Base-by-base conservation (phyloP, 1,140 invertebrate species). In the Euglossa dilemma region DNA sequence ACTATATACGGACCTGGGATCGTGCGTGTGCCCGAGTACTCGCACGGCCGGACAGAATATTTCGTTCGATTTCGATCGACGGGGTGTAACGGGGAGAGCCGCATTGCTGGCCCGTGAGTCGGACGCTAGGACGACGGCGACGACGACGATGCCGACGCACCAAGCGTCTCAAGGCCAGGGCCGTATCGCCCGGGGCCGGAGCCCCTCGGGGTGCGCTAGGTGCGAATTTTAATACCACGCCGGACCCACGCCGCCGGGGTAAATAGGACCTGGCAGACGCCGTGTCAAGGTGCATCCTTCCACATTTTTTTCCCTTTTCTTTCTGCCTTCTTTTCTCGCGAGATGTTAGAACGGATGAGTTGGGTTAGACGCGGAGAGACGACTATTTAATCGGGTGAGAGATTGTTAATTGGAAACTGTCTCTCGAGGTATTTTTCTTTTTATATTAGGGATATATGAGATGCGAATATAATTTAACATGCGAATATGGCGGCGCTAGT, bases 21-120 rank as follows among this genome's bases (percentile, higher is more conserved):
- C 45, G 47, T 47, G 36, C n/a, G 12, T 45, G n/a, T 67, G 43
- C 43, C 47, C 47, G 25, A 64, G 28, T 74, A 70, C 54, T 20
- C 67, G 61, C 54, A 56, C 54, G 52, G 23, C 50, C 6, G 8
- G 71, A 50, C 87, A 84, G 86, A 84, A 92, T 91, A 91, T 90
- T 93, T 92, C 91, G 92, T 91, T 93, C 89, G 91, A 92, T 92
- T 92, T 92, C 90, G 89, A 93, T 92, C 92, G 82, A 74, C 89
- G 87, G 87, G 89, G 90, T 91, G 91, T 78, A 80, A 87, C 56
- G 78, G 59, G 86, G 88, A 91, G 92, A 92, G 91, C 91, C 90
- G 91, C 93, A 93, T 93, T 93, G 92, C 93, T 93, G 86, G 87
- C 81, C 87, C 88, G 86, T 93, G 91, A 93, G 86, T 92, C 87